Base-by-base conservation (phyloP, 2,797 vertebrate species). In the Sebastes alutus region DNA sequence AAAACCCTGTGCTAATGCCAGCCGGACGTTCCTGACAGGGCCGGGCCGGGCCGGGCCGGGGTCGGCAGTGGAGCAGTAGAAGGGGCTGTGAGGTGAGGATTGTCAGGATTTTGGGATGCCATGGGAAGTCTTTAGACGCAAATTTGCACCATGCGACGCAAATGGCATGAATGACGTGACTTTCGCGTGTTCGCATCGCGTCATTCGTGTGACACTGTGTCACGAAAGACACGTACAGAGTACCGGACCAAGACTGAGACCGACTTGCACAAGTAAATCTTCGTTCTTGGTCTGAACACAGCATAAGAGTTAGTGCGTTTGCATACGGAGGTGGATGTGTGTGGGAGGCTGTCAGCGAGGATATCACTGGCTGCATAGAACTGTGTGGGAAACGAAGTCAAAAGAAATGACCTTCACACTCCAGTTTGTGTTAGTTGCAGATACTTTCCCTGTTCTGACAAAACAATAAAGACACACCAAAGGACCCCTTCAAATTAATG, bases 11-110 rank as follows among this genome's bases (percentile, higher is more conserved):
- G 81, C 82, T 90, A 80, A 91, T 72, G 52, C 81, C 86, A 80
- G 80, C 79, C 83, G 86, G 90, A 92, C 72, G 64, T 87, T 88
- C 87, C 85, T 88, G 81, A 80, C 83, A 20, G 80, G 79, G 71
- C 67, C 0, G 18, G 65, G 73, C 60, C 27, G 14, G 74, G 56
- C n/a, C 13, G 56, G 78, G 79, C 59, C 0, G 18, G 68, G 83
- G 80, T 77, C 35, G 9, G 63, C 56, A 7, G 70, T 22, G 62
- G 68, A 58, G 69, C 62, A 33, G 29, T 27, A 67, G 20, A 33
- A 12, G 55, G 27, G 30, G 69, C 68, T 55, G 64, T 1, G 32
- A 56, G 71, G 64, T 55, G 23, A 63, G 75, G 68, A 66, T 20
- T 68, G 62, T 64, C 7, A 20, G 70, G 78, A 30, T 65, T 84